Percentiles rank a stretch among this genome's conserved stretches.
phyloP scores from a whole-genome alignment of 92 coral and sea anemone species.

The Montipora capitata region DNA sequence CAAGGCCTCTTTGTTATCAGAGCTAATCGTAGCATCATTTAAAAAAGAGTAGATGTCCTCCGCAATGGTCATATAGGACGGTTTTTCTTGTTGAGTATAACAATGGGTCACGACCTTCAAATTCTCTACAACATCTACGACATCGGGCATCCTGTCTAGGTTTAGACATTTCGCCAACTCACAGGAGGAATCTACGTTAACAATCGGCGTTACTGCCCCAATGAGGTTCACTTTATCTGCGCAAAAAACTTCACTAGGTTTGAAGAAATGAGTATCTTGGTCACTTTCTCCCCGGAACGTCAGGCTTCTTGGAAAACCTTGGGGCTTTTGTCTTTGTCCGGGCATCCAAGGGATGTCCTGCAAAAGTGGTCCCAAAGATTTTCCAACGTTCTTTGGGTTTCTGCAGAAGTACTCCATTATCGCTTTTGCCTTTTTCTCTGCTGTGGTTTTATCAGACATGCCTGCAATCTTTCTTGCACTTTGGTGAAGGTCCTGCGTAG shows the following conservation, averaged over 20 bases:
- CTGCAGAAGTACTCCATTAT: conserved; percentile 33
- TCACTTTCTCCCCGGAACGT: conserved; percentile 22
- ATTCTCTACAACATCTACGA: conserved; percentile 64
- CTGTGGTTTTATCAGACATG: conserved; percentile 38
- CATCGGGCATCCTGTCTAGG: conserved; percentile 67
- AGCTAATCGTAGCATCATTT: not conserved
- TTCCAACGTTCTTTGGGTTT: conserved; percentile 38
- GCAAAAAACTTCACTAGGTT: conserved; percentile 66
- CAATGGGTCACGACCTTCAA: conserved; percentile 54
- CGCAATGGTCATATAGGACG: conserved; percentile 57
- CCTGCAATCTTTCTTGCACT: conserved; percentile 30
- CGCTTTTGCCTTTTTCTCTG: conserved; percentile 55
- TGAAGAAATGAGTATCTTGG: conserved; percentile 29
- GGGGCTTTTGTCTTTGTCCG: conserved; percentile 52
- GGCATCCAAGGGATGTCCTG: conserved; percentile 71
- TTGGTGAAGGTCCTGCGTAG: conserved; percentile 40
- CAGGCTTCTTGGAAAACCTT: conserved; percentile 53
- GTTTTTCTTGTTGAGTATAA: conserved; percentile 70
- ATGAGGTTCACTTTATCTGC: conserved; percentile 51
- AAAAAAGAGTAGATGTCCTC: conserved; percentile 71
- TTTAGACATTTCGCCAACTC: conserved; percentile 61
- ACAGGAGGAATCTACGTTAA: conserved; percentile 6
- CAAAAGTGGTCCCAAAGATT: conserved; percentile 37
- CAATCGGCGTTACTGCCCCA: conserved; percentile 69
- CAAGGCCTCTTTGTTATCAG: conserved; percentile 25